These are phyloP conservation scores for Scaptomyza hsui DNA, from an alignment of 1,140 invertebrate species.

Conservation along the genomic window DNA sequence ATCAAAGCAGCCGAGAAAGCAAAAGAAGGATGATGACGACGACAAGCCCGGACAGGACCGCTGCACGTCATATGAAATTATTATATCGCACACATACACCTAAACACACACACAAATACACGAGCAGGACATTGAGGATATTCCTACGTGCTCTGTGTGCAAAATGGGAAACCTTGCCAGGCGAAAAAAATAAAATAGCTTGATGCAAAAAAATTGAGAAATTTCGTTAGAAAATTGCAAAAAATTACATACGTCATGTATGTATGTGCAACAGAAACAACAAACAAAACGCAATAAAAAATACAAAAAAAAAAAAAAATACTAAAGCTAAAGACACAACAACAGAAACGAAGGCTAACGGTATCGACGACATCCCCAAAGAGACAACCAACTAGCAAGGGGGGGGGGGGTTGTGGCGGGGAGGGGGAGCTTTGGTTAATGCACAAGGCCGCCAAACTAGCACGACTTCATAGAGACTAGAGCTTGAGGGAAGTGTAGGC, in stretches of 20 bases:
- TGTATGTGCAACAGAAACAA: slow-evolving; percentile 52
- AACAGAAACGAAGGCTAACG: slow-evolving; percentile 8
- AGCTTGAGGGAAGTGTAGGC: slow-evolving; percentile 4
- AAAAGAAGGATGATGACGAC: slow-evolving; percentile 31
- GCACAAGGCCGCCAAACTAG: slow-evolving; percentile 46
- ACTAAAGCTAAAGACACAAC: slow-evolving; percentile 29
- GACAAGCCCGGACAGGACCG: slow-evolving; percentile 20
- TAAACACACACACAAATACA: slow-evolving; percentile 26
- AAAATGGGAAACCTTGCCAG: slow-evolving; percentile 65
- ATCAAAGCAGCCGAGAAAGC: slow-evolving; percentile 69
- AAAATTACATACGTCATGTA: slow-evolving; percentile 78
- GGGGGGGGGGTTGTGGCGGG: background rate
- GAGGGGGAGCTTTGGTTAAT: slow-evolving; percentile 58
- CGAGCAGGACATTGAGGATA: slow-evolving; percentile 67
- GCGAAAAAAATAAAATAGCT: slow-evolving; percentile 73
- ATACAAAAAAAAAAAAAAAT: slow-evolving; percentile 4
- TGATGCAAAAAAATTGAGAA: slow-evolving; percentile 68
- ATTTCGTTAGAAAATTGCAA: slow-evolving; percentile 80
- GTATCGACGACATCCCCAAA: slow-evolving; percentile 21
- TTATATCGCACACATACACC: slow-evolving; percentile 67
- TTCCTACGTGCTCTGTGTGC: slow-evolving; percentile 72
- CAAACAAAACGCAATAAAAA: slow-evolving; percentile 8
- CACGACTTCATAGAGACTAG: slow-evolving; percentile 26
- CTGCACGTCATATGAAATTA: slow-evolving; percentile 79
- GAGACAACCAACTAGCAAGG: background rate